These are phyloP conservation scores for Periophthalmus magnuspinnatus DNA, from an alignment of 2,797 vertebrate genomes.

Conservation along the genomic window DNA sequence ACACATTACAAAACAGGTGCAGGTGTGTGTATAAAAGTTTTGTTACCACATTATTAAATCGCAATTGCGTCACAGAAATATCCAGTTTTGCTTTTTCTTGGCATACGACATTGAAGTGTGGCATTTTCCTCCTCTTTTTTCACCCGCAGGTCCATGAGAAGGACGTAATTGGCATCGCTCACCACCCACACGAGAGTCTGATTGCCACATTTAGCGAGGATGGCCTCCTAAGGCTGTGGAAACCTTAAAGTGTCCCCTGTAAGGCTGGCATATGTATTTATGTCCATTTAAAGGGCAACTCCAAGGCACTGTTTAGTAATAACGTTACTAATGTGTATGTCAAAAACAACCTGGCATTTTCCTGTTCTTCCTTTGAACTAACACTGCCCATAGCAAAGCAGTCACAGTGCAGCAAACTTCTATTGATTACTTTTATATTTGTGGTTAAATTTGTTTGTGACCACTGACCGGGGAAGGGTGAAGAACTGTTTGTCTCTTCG, in stretches of 20 bases:
- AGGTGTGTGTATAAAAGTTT: too few species aligned
- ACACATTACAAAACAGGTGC: too few species aligned
- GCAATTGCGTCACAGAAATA: too few species aligned
- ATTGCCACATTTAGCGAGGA: slow-evolving; percentile 96
- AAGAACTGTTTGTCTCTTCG: slow-evolving; percentile 54
- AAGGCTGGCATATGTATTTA: background rate
- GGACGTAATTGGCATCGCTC: slow-evolving; percentile 95
- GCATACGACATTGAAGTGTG: too few species aligned
- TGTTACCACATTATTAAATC: too few species aligned
- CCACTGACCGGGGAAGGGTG: slow-evolving; percentile 31
- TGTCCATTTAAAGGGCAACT: slow-evolving; percentile 16
- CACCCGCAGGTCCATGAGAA: slow-evolving; percentile 91
- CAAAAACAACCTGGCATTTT: background rate
- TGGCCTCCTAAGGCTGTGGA: slow-evolving; percentile 95
- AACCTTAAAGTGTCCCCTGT: slow-evolving; percentile 72
- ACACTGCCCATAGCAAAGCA: slow-evolving; percentile 5
- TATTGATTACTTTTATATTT: slow-evolving; percentile 4
- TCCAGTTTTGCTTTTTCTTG: too few species aligned
- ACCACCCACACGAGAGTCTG: slow-evolving; percentile 97
- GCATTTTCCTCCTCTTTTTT: slow-evolving; percentile 17
- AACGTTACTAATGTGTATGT: background rate
- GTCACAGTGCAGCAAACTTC: too few species aligned
- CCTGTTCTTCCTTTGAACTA: slow-evolving; percentile 1
- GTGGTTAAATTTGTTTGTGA: background rate
- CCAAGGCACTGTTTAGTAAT: background rate